Base-by-base conservation (phyloP, 2,113 vertebrate species). In the Phyllopteryx taeniolatus region DNA sequence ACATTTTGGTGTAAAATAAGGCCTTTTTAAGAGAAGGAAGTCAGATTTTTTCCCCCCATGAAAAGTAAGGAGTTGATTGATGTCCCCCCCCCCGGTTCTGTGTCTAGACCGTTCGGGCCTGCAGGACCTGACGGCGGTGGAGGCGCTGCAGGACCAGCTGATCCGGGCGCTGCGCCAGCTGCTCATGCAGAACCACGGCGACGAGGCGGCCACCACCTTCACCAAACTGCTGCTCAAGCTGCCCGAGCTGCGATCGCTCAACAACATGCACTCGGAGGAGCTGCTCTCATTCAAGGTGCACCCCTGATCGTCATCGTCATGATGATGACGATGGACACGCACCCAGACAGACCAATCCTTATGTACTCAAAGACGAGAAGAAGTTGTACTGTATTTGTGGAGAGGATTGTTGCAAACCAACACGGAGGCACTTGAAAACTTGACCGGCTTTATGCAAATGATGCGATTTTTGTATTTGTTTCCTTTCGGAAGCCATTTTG, bases 181-280 rank as follows among this genome's bases (percentile, higher is more conserved):
- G 93, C 95, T 98, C 77, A 94, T 94, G 93, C 95, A 94, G 92
- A 98, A 98, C 78, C 97, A 98, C 83, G 93, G 94, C 71, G 96
- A 96, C 0, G 96, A 96, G 86, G 90, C 95, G 76, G 90, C 94
- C 81, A 95, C 97, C 79, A 94, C 95, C 83, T 98, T 99, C 94
- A 98, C 98, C 91, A 98, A 98, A 87, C 95, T 98, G 74, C 95
- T 99, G 76, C 92, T 99, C 77, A 98, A 98, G 84, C 93, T 99
- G 65, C 96, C 98, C 0, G 96, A 99, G 86, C 94, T 99, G 88
- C 96, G 96, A 44, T 98, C 97, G 60, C 96, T 99, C 90, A 99
- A 99, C 91, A 99, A 98, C 93, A 94, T 98, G 96, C 98, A 99
- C 93, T 99, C 96, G 44, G 96, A 98, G 91, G 96, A 98, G 85